These are phyloP conservation scores for Kryptolebias marmoratus DNA, from an alignment of 2,113 vertebrate species.

Conservation along the genomic window DNA sequence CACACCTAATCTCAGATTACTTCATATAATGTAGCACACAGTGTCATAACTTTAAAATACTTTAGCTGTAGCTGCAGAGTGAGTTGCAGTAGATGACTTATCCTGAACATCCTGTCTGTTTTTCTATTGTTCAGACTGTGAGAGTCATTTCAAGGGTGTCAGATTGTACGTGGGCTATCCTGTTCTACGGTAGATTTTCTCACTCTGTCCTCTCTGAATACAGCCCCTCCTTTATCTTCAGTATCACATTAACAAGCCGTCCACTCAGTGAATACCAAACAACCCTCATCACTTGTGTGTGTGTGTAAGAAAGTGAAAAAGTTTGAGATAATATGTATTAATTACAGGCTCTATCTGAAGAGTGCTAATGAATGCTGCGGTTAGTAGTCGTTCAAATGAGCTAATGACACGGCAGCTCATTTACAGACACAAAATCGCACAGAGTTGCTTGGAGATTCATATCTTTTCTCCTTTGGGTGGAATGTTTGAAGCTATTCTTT, in stretches of 20 bases:
- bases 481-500: conserved; percentile 46
- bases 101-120: conserved; percentile 37
- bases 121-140: conserved; percentile 47
- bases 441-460: conserved; percentile 43
- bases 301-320: conserved; percentile 50
- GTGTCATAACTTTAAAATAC: conserved; percentile 10
- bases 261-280: conserved; percentile 76
- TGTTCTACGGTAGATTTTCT: conserved; percentile 60
- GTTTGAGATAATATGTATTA: conserved; percentile 77
- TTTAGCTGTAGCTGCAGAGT: not conserved
- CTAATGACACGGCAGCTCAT: conserved; percentile 75
- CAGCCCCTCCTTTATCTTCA: conserved; percentile 63
- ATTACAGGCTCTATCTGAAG: conserved; percentile 76
- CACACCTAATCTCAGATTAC: not conserved
- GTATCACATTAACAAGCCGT: conserved; percentile 72
- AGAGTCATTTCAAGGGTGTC: conserved; percentile 75
- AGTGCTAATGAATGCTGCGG: conserved; percentile 76
- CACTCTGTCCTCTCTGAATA: conserved; percentile 55
- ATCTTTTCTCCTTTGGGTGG: conserved; percentile 47
- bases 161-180: conserved; percentile 57
- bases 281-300: conserved; percentile 64
- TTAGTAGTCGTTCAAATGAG: conserved; percentile 75
- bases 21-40: not conserved
- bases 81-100: conserved; percentile 25
- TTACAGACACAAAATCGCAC: conserved; percentile 31